Evolutionary conservation across 1,140 invertebrate species (phyloP), one percentile per base, ranked within the genome.

Genomic region (Harpegnathos saltator): DNA sequence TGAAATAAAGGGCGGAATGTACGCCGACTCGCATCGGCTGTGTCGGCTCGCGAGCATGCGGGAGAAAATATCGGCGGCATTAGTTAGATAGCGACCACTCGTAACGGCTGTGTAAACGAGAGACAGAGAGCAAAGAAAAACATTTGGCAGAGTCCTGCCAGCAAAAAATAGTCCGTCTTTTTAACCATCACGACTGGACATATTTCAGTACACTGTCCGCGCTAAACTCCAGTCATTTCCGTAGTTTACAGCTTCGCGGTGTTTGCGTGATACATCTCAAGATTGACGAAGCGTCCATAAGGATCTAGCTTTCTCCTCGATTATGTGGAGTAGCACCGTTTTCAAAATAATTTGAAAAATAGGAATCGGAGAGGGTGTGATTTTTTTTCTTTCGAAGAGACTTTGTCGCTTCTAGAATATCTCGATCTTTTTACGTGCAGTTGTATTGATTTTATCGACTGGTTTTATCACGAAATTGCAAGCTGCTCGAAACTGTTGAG

Each of bases 161-260:
- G 38, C 38, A 52, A 38, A 52, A 22, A 26, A 66, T 66, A n/a
- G 65, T 65, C 15, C 4, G 9, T 65, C 33, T 22, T n/a, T n/a
- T 19, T 44, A 19, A 66, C 15, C 11, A 22, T 74, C 38, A 54
- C 7, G 44, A n/a, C 15, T 54, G 15, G 15, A 66, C 1, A 66
- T 77, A 54, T 66, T 52, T 66, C 22, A 66, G 14, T 77, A 54
- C 29, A 56, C 38, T 66, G 29, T 66, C 15, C 33, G 15, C n/a
- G n/a, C 48, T 50, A 50, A 75, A 52, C 19, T 66, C n/a, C 19
- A 17, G 50, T 56, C n/a, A 66, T 77, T 38, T 54, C 2, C n/a
- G 26, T 61, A 66, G 52, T 66, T 77, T 56, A 54, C 4, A n/a
- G 19, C 14, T 17, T 50, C 38, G n/a, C 44, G 50, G 38, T 44